Evolutionary conservation across 2,113 vertebrate genomes (phyloP), one percentile per base, ranked within the genome.

Genomic region (Origma solitaria): DNA sequence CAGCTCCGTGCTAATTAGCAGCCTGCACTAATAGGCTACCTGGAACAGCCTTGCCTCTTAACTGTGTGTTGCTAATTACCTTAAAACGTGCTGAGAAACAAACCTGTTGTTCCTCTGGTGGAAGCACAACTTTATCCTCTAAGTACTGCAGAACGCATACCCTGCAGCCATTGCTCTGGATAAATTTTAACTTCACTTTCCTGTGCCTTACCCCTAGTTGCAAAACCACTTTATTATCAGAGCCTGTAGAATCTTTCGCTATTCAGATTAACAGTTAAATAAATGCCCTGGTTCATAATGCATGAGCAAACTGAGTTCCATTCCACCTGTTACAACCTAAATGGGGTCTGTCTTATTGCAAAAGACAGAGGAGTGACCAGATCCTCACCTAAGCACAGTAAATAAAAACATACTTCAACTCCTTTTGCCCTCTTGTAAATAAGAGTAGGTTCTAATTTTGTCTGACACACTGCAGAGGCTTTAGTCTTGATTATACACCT

Each of bases 311-410:
- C 8, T 2, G 37, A 80, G 62, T 51, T 86, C 62, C 15, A 11
- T 24, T 75, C 24, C 37, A 68, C 44, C 27, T 72, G 4, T 53
- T 66, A 22, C 0, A 84, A 89, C 47, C 42, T 50, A 65, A 44
- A 21, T 11, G 38, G 40, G 38, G 17, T 13, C 27, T 9, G 3
- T 50, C 9, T 19, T 62, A 33, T 1, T 54, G 30, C 14, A 40
- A 22, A 64, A 76, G 62, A 11, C 3, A 40, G 0, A 2, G 42
- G 0, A 62, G 24, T 7, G 31, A 79, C n/a, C 66, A 76, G 42
- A 58, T 54, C 58, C 40, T 76, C 19, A 49, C 31, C 23, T 16
- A n/a, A 58, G 25, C 37, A 71, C 16, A 8, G 22, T n/a, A 8
- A 90, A 40, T 28, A n/a, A 44, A 88, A 88, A 30, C 21, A 27